A percentile compares a stretch with the other conserved stretches of the same genome.
Conservation (phyloP, 2,888 invertebrate species). For the Pterostichus madidus region DNA sequence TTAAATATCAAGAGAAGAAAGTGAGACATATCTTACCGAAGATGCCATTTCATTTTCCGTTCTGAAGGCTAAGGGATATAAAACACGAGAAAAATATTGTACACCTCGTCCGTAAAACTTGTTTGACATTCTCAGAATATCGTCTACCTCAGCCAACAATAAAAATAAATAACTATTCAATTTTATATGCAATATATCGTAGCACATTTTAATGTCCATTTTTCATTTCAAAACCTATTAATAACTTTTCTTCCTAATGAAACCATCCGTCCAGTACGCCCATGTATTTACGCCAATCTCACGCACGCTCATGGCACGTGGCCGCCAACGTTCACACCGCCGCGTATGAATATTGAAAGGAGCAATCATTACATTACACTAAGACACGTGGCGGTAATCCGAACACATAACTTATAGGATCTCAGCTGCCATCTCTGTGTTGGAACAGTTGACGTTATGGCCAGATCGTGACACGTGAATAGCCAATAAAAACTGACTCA, state of each 20-base stretch:
- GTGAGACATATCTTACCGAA: no score
- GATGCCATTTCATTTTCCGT: no score
- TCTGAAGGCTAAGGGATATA: no score
- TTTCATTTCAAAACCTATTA: slow-evolving; percentile 35
- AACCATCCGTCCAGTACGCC: neutral
- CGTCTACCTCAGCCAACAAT: no score
- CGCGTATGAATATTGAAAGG: slow-evolving; percentile 57
- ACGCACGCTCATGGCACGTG: slow-evolving; percentile 37
- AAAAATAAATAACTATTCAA: no score
- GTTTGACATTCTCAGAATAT: no score
- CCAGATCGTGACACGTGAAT: slow-evolving; percentile 62
- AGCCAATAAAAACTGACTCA: slow-evolving; percentile 61
- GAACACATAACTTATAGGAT: slow-evolving; percentile 48
- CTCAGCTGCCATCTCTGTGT: slow-evolving; percentile 33
- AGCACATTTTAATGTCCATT: neutral
- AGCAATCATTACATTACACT: slow-evolving; percentile 54
- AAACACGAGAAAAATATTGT: no score
- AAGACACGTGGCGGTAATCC: slow-evolving; percentile 53
- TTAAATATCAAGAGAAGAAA: no score
- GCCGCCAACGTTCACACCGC: slow-evolving; percentile 4
- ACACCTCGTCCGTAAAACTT: no score
- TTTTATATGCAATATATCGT: neutral
- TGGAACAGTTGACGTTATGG: slow-evolving; percentile 60
- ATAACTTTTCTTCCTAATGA: slow-evolving; percentile 26
- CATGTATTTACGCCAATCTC: slow-evolving; percentile 11